These are phyloP conservation scores for Tortricodes alternella DNA, from an alignment of 2,888 invertebrate species.

Conservation along the genomic window DNA sequence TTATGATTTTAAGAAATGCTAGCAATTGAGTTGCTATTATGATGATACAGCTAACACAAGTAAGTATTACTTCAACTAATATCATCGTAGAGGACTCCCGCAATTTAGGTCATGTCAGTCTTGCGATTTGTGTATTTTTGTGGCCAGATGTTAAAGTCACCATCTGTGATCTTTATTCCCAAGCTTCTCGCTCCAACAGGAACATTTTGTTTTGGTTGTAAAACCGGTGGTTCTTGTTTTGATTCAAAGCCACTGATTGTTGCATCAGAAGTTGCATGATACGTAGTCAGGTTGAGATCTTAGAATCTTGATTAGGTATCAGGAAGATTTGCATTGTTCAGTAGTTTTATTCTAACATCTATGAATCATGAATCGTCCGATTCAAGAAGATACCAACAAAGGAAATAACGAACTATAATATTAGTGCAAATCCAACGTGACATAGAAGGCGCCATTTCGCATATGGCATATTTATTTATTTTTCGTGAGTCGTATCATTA, in stretches of 20 bases:
- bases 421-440: not conserved
- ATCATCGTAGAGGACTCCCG: conserved; percentile 10
- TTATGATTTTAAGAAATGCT: too few species aligned
- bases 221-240: not conserved
- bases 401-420: not conserved
- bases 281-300: not conserved
- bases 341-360: not conserved
- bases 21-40: too few species aligned
- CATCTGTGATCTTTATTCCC: conserved; percentile 24
- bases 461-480: conserved; percentile 1
- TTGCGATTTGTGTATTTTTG: not conserved
- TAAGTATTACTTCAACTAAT: not conserved
- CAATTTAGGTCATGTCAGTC: conserved; percentile 16
- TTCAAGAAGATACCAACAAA: conserved; percentile 9
- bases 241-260: not conserved
- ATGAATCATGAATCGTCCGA: too few species aligned
- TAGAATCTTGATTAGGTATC: conserved; percentile 9
- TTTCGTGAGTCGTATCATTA: too few species aligned
- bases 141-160: conserved; percentile 18
- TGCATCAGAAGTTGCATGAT: too few species aligned
- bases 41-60: too few species aligned
- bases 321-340: conserved; percentile 4
- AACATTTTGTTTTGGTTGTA: conserved; percentile 15
- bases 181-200: too few species aligned
- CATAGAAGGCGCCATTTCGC: not conserved